Evolutionary conservation across 2,888 invertebrate species (phyloP).

Genomic region (Dascillus cervinus): DNA sequence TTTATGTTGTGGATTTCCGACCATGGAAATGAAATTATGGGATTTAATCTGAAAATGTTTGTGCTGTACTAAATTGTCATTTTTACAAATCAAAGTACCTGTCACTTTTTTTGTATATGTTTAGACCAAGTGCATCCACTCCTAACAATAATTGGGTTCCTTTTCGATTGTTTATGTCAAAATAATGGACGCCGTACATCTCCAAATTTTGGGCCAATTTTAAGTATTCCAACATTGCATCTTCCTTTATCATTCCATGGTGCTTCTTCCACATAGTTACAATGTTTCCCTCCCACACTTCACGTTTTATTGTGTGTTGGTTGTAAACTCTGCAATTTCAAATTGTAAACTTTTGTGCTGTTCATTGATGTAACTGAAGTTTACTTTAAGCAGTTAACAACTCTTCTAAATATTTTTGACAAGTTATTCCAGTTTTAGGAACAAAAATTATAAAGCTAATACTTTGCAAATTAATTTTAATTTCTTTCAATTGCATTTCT

Average conservation of each 20-base stretch:
- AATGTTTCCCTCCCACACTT: constrained; percentile 96
- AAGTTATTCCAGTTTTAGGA: neutral
- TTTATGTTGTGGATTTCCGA: constrained; percentile 98
- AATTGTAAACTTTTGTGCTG: no score
- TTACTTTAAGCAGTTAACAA: no score
- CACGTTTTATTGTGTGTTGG: constrained; percentile 93
- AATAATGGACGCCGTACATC: constrained; percentile 98
- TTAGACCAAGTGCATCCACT: constrained; percentile 93
- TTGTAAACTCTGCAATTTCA: constrained; percentile 67
- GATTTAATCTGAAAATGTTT: constrained; percentile 65
- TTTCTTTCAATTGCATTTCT: no score
- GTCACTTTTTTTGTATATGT: constrained; percentile 96
- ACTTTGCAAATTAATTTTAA: no score
- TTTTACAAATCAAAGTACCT: constrained; percentile 47
- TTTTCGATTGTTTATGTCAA: constrained; percentile 97
- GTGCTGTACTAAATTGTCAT: neutral
- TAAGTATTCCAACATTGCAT: constrained; percentile 98
- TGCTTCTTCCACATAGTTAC: constrained; percentile 97
- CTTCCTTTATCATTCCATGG: constrained; percentile 82
- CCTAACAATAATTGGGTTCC: constrained; percentile 95
- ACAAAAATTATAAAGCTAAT: neutral
- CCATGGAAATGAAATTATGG: constrained; percentile 98
- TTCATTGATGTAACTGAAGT: no score
- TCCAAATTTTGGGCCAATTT: constrained; percentile 95
- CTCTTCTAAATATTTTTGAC: no score